These are phyloP conservation scores for Apantesis nais DNA, from an alignment of 2,888 invertebrate genomes.

Conservation along the genomic window DNA sequence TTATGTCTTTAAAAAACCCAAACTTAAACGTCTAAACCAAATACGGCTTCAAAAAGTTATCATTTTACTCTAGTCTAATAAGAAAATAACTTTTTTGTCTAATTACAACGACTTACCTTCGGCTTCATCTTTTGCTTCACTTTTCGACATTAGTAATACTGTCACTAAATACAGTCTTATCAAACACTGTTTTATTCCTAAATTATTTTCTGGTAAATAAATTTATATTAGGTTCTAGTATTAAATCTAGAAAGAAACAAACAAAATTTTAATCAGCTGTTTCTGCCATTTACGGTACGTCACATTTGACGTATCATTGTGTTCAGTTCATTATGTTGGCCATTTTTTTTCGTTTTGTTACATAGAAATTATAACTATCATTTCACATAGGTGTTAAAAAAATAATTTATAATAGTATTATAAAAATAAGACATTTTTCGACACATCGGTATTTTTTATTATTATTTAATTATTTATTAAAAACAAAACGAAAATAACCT, in stretches of 20 bases:
- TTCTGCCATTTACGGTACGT: not conserved
- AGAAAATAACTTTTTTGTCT: not conserved
- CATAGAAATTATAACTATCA: not conserved
- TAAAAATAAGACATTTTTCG: not conserved
- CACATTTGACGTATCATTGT: constrained; percentile 1
- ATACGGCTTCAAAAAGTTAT: not conserved
- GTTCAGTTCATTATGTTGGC: constrained; percentile 6
- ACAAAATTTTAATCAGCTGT: constrained; percentile 16
- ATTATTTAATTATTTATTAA: not conserved
- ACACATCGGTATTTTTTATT: too few species aligned
- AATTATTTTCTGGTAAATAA: not conserved
- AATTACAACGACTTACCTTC: constrained; percentile 55
- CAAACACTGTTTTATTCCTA: not conserved
- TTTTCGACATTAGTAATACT: constrained; percentile 49
- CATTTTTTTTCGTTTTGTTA: constrained; percentile 9
- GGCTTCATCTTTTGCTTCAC: constrained; percentile 46
- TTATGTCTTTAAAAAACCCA: not conserved
- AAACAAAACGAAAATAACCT: not conserved
- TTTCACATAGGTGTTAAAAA: not conserved
- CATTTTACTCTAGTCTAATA: not conserved
- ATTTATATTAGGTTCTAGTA: not conserved
- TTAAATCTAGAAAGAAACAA: not conserved
- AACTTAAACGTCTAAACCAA: not conserved
- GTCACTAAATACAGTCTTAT: not conserved
- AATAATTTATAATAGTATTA: not conserved